Evolutionary conservation across 2,113 vertebrate genomes (phyloP).

Genomic region (Eleginops maclovinus): DNA sequence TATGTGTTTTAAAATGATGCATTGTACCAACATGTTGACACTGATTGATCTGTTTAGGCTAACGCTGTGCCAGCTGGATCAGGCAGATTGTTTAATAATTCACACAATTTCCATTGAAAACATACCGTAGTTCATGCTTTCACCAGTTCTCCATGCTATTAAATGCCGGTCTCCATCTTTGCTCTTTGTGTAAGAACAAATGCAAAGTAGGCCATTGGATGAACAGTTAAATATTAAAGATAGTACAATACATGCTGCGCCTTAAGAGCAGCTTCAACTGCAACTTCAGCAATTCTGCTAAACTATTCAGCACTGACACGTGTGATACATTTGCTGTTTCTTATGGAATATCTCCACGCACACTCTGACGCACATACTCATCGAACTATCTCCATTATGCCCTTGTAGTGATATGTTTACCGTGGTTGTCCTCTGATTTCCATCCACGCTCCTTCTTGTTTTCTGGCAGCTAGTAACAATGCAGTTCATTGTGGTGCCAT

Average conservation of each 20-base stretch:
- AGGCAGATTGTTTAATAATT: slow-evolving; percentile 53
- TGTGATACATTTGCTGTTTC: not conserved
- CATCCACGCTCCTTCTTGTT: slow-evolving; percentile 20
- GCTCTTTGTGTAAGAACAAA: slow-evolving; percentile 4
- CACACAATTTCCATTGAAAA: slow-evolving; percentile 42
- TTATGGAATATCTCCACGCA: not conserved
- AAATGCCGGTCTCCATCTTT: slow-evolving; percentile 2
- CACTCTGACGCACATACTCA: not conserved
- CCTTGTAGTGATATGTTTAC: slow-evolving; percentile 29
- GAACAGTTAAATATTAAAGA: slow-evolving; percentile 37
- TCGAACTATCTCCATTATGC: slow-evolving; percentile 4
- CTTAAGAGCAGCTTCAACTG: not conserved
- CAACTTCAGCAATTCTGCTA: not conserved
- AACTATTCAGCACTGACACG: not conserved
- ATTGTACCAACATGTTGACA: slow-evolving; percentile 3
- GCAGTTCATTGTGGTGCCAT: slow-evolving; percentile 57
- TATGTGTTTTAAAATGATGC: not conserved
- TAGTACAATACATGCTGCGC: not conserved
- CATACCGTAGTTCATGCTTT: slow-evolving; percentile 27
- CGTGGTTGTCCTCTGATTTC: slow-evolving; percentile 14
- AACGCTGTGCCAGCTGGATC: not conserved
- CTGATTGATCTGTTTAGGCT: slow-evolving; percentile 16
- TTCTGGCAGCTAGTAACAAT: slow-evolving; percentile 33
- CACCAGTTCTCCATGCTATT: slow-evolving; percentile 21
- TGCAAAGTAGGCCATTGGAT: slow-evolving; percentile 14